Evolutionary conservation across 1,140 invertebrate genomes (phyloP), one percentile per base, ranked within the genome.

Genomic region (Aphidius ervi): DNA sequence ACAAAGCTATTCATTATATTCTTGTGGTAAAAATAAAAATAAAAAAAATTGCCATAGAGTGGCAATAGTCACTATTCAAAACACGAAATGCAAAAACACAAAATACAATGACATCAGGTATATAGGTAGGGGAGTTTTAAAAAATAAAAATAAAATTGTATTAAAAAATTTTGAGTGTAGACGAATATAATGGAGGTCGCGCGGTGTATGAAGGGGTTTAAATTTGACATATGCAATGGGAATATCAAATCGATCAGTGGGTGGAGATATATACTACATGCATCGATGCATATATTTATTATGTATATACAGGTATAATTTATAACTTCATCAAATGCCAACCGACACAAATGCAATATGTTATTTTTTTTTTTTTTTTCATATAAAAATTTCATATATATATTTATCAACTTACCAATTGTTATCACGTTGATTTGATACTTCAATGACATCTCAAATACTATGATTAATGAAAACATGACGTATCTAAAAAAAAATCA

Each of bases 171-270:
- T 31, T 31, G 23, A 31, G 23, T 31, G 23, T 31, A 31, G 23
- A 31, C n/a, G 40, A 54, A 16, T 41, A 54, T 37, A 43, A 10
- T 23, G 31, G 16, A 16, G 42, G 40, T 40, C 16, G 46, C 10
- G n/a, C 20, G 46, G 46, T 10, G 53, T 56, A 61, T 62, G 68
- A 61, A 71, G 68, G 72, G 70, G 70, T 72, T 31, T 3, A 73
- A 69, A 72, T 71, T 73, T 72, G 72, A 73, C 70, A 72, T 71
- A 74, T 73, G 72, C 71, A 75, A 57, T 63, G 63, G 65, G 57
- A 65, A 65, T 71, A 75, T 74, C 65, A 70, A 31, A 74, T 74
- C 65, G 61, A 63, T 55, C 53, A 10, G 31, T 6, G 41, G 45
- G 43, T 40, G 31, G 23, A 42, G 40, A 42, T 10, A 42, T 9